Evolutionary conservation across 2,113 vertebrate genomes (phyloP).

Genomic region (Lanius collurio): DNA sequence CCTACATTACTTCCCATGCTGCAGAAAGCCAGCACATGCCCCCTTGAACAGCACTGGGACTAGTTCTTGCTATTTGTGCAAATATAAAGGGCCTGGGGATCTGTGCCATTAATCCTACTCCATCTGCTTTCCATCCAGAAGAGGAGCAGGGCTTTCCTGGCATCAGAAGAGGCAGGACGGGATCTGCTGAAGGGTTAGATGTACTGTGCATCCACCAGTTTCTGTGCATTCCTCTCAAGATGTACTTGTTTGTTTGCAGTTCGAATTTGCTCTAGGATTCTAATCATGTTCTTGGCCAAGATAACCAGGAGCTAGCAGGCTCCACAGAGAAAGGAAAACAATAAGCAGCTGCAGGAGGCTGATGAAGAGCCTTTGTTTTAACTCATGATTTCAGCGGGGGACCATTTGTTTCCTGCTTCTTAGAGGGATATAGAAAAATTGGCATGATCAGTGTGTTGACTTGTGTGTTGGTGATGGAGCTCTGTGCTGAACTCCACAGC

Average conservation of each 20-base stretch:
- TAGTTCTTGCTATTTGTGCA: not conserved
- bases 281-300: conserved; percentile 44
- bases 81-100: not conserved
- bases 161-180: not conserved
- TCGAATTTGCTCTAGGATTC: conserved; percentile 21
- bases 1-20: not conserved
- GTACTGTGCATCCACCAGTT: not conserved
- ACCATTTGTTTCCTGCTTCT: conserved; percentile 10
- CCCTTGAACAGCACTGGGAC: not conserved
- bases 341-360: conserved; percentile 54
- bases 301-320: conserved; percentile 37
- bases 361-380: conserved; percentile 59
- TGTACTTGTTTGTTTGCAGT: conserved; percentile 37
- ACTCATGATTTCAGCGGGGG: conserved; percentile 27
- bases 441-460: not conserved
- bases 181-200: not conserved
- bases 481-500: not conserved
- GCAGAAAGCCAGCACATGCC: not conserved
- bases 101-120: not conserved
- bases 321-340: conserved; percentile 38
- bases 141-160: not conserved
- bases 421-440: not conserved
- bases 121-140: not conserved
- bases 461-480: not conserved
- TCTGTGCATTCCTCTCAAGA: not conserved